These are phyloP conservation scores for Astur gentilis DNA, from an alignment of 2,113 vertebrate species.

Conservation along the genomic window DNA sequence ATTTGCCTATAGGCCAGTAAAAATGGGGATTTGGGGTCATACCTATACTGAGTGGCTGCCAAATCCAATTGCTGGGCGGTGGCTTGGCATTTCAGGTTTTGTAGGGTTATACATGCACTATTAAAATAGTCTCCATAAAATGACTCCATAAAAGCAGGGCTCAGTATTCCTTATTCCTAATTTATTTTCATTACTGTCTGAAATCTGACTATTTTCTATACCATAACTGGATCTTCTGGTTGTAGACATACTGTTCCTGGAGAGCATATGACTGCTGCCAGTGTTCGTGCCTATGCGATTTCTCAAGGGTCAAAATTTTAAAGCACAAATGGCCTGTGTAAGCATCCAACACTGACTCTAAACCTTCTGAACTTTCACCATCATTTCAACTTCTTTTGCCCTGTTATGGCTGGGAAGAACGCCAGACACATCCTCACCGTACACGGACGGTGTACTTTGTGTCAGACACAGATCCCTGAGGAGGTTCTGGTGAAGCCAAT, in stretches of 20 bases:
- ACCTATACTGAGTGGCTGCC: background rate
- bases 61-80: background rate
- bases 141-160: background rate
- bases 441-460: accelerated
- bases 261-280: background rate
- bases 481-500: background rate
- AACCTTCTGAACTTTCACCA: background rate
- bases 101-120: background rate
- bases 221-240: background rate
- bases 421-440: background rate
- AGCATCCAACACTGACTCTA: background rate
- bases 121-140: background rate
- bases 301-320: background rate
- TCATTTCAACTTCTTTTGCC: background rate
- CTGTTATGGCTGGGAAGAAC: background rate
- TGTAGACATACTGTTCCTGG: background rate
- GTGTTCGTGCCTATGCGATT: background rate
- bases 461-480: background rate
- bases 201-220: background rate
- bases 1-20: background rate
- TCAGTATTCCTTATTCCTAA: background rate
- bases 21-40: background rate
- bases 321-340: background rate
- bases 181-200: background rate
- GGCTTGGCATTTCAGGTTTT: background rate